Conservation (phyloP, 2,888 invertebrate genomes). For the Pharmacophagus antenor region DNA sequence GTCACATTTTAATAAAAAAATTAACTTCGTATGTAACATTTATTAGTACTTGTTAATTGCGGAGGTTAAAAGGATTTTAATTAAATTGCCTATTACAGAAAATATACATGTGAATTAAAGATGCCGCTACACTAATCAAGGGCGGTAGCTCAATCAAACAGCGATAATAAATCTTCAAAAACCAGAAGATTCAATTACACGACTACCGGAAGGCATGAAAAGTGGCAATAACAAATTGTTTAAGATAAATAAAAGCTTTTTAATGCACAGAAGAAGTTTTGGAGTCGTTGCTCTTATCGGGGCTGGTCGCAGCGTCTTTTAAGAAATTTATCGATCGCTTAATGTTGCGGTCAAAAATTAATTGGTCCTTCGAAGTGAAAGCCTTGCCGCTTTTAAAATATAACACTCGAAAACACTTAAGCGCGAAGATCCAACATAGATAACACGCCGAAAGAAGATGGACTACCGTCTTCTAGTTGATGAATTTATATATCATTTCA, state of each 20-base stretch:
- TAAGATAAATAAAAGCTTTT: constrained; percentile 77
- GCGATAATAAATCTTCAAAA: constrained; percentile 67
- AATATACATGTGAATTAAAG: constrained; percentile 48
- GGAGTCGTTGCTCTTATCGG: constrained; percentile 61
- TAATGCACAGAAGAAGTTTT: constrained; percentile 62
- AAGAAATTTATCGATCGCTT: constrained; percentile 69
- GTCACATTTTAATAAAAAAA: neutral
- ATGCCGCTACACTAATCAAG: constrained; percentile 58
- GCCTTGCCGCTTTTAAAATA: constrained; percentile 63
- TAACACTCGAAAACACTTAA: constrained; percentile 64
- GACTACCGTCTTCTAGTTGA: constrained; percentile 4
- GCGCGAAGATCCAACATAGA: constrained; percentile 35
- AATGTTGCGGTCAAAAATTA: constrained; percentile 70
- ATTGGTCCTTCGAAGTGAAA: constrained; percentile 66
- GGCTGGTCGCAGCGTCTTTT: constrained; percentile 50
- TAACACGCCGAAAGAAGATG: constrained; percentile 15
- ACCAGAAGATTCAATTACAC: constrained; percentile 79
- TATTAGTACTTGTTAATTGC: constrained; percentile 10
- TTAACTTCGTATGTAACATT: too few species aligned
- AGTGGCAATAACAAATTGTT: constrained; percentile 79
- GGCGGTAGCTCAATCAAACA: constrained; percentile 72
- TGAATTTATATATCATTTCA: neutral
- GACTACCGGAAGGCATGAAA: constrained; percentile 72
- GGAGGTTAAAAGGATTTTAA: constrained; percentile 38
- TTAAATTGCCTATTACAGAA: constrained; percentile 37